These are phyloP conservation scores for Vulpes vulpes DNA, from an alignment of 2,113 vertebrate genomes.

Conservation along the genomic window DNA sequence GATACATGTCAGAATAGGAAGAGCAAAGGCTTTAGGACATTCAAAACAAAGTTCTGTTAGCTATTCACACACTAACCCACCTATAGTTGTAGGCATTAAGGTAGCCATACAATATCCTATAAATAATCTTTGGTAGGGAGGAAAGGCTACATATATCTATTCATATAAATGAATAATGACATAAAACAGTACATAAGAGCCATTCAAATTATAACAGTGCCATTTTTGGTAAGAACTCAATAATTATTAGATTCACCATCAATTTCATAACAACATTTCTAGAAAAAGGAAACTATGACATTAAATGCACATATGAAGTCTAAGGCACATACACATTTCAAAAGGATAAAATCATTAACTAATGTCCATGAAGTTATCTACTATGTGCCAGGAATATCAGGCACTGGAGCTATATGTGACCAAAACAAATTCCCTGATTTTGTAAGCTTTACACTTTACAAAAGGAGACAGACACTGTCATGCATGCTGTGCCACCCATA, in stretches of 20 bases:
- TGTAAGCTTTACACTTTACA: neutral
- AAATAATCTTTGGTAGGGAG: neutral
- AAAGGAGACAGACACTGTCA: neutral
- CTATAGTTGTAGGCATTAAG: neutral
- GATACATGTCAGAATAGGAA: slow-evolving; percentile 7
- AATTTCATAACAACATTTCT: slow-evolving; percentile 16
- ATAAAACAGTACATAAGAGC: neutral
- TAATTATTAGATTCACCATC: neutral
- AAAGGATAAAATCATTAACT: neutral
- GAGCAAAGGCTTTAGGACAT: neutral
- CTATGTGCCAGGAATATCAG: neutral
- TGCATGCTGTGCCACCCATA: neutral
- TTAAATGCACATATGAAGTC: neutral
- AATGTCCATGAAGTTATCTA: slow-evolving; percentile 4
- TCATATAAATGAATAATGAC: neutral
- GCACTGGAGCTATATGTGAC: neutral
- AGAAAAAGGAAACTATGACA: neutral
- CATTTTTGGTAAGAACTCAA: neutral
- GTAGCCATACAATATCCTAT: neutral
- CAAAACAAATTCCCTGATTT: neutral
- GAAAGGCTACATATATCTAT: neutral
- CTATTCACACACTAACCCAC: neutral
- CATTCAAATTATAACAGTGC: neutral
- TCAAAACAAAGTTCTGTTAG: neutral
- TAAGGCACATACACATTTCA: neutral